phyloP scores from a whole-genome alignment of 2,113 vertebrate genomes.

The Notiomystis cincta region DNA sequence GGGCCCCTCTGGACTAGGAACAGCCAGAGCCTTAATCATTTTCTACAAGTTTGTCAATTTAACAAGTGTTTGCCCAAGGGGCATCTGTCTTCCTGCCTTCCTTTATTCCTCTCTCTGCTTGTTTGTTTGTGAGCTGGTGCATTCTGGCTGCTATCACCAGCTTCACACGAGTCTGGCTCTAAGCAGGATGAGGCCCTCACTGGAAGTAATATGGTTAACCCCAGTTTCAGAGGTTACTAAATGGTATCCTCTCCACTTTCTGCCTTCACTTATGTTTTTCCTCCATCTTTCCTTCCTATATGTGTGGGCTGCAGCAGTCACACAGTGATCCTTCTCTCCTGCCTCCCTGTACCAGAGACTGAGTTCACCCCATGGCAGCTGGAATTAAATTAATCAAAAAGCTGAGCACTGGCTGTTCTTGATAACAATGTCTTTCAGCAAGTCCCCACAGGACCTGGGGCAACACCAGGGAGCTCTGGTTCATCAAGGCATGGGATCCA shows the following conservation, averaged over 20 bases:
- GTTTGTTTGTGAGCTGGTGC: constrained; percentile 41
- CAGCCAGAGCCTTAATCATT: constrained; percentile 65
- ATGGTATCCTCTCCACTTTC: background rate
- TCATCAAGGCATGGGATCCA: background rate
- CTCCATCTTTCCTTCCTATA: background rate
- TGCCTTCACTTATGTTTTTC: background rate
- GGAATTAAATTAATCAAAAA: background rate
- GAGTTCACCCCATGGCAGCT: background rate
- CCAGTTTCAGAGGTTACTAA: constrained; percentile 8
- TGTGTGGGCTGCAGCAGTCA: background rate
- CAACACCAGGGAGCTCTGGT: background rate
- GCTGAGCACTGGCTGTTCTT: background rate
- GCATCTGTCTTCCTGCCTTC: constrained; percentile 61
- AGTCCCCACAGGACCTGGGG: background rate
- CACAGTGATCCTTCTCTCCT: background rate
- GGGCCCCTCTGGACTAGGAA: constrained; percentile 50
- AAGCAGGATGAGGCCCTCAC: background rate
- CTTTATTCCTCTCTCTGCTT: constrained; percentile 50
- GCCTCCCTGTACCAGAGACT: background rate
- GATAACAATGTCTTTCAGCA: background rate
- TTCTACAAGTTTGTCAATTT: constrained; percentile 69
- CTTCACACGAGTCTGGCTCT: background rate
- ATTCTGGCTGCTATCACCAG: constrained; percentile 21
- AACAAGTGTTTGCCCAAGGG: constrained; percentile 69
- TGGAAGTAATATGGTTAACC: background rate